phyloP scores from a whole-genome alignment of 2,113 vertebrate genomes.

The Gymnobelideus leadbeateri region DNA sequence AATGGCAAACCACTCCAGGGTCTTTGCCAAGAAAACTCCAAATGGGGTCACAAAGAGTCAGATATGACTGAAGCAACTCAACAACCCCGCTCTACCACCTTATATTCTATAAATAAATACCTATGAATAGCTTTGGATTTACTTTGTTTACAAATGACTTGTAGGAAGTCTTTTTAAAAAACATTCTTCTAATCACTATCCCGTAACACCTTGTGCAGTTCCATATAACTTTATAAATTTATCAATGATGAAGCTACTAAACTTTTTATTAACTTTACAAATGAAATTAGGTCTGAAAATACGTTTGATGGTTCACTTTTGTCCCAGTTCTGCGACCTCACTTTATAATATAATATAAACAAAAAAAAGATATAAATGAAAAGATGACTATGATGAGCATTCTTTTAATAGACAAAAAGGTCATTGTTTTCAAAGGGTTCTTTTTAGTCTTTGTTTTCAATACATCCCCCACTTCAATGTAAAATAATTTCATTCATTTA shows the following conservation, averaged over 20 bases:
- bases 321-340: not conserved
- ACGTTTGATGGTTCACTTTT: not conserved
- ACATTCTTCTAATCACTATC: not conserved
- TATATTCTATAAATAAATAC: not conserved
- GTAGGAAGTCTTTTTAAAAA: not conserved
- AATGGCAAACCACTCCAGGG: not conserved
- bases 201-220: not conserved
- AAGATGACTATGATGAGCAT: not conserved
- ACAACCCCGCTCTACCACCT: not conserved
- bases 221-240: not conserved
- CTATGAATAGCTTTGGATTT: not conserved
- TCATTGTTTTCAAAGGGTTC: not conserved
- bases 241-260: not conserved
- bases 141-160: not conserved
- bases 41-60: not conserved
- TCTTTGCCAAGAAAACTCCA: not conserved
- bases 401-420: not conserved
- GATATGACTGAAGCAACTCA: not conserved
- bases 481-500: not conserved
- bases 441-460: not conserved
- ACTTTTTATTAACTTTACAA: not conserved
- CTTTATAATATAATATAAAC: not conserved
- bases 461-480: not conserved
- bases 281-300: not conserved
- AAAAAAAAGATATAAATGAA: not conserved